Conservation (phyloP, 2,797 vertebrate genomes). For the Ctenochaetus hawaiiensis region DNA sequence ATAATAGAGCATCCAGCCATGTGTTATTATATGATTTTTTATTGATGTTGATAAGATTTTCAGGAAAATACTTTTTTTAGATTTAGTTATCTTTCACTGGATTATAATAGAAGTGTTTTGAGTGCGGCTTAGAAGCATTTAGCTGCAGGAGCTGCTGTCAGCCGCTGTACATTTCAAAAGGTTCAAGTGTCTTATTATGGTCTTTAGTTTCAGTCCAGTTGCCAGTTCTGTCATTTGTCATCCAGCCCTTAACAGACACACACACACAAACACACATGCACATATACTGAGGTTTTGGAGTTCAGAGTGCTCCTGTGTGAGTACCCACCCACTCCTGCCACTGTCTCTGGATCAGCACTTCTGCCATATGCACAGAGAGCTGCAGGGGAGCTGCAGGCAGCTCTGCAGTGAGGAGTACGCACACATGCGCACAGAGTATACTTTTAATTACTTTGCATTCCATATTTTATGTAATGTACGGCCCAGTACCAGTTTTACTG, state of each 20-base stretch:
- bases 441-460: conserved; percentile 1
- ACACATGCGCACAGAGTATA: background rate
- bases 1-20: conserved; percentile 9
- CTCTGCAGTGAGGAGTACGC: conserved; percentile 53
- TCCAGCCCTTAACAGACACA: conserved; percentile 13
- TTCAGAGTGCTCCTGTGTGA: conserved; percentile 23
- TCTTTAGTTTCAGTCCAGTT: conserved; percentile 48
- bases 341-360: conserved; percentile 76
- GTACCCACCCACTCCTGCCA: conserved; percentile 28
- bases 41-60: background rate
- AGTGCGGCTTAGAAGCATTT: conserved; percentile 21
- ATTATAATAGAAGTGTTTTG: background rate
- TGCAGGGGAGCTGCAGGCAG: conserved; percentile 54
- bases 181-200: conserved; percentile 34
- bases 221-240: conserved; percentile 5
- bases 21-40: background rate
- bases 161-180: conserved; percentile 50
- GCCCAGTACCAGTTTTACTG: background rate
- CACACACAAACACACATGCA: background rate
- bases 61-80: background rate
- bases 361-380: conserved; percentile 59
- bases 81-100: background rate
- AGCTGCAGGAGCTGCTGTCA: conserved; percentile 40
- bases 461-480: background rate
- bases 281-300: background rate